A percentile compares a stretch with the other conserved stretches of the same genome.
These are phyloP conservation scores for Salvator merianae DNA, from an alignment of 2,113 vertebrate species.

Conservation along the genomic window DNA sequence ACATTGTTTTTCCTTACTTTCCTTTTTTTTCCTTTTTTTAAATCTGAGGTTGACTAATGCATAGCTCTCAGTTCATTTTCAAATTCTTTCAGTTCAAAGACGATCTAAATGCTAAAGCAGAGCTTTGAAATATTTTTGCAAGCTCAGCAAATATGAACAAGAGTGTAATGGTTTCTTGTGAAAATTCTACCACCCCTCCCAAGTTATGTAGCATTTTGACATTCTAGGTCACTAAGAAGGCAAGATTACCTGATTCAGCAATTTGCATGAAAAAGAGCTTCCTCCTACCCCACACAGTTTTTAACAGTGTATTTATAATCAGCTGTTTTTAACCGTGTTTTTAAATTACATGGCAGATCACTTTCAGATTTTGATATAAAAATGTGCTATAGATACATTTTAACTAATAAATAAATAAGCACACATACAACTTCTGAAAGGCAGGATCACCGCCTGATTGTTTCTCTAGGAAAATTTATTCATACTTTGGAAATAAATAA, in stretches of 20 bases:
- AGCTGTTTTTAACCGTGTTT: no score
- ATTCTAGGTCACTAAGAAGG: background rate
- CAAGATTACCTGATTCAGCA: background rate
- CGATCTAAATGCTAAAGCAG: constrained; percentile 4
- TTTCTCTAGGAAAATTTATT: background rate
- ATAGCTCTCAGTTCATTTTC: background rate
- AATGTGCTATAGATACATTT: no score
- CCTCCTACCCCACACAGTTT: no score
- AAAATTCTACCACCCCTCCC: constrained; percentile 30
- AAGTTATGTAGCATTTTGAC: constrained; percentile 20
- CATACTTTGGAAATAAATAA: background rate
- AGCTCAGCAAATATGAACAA: background rate
- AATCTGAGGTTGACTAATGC: background rate
- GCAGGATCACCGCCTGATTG: background rate
- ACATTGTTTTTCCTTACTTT: background rate
- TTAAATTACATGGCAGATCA: no score
- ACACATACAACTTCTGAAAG: no score
- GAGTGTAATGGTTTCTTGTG: constrained; percentile 2
- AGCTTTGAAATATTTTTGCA: constrained; percentile 12
- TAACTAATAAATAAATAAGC: no score
- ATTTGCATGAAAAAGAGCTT: background rate
- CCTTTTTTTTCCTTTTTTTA: background rate
- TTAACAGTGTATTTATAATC: no score
- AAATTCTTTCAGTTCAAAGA: background rate
- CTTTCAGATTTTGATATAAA: no score